A percentile compares a stretch with the other conserved stretches of the same genome.
Conservation (phyloP, 2,113 vertebrate species). For the Syngnathus floridae region DNA sequence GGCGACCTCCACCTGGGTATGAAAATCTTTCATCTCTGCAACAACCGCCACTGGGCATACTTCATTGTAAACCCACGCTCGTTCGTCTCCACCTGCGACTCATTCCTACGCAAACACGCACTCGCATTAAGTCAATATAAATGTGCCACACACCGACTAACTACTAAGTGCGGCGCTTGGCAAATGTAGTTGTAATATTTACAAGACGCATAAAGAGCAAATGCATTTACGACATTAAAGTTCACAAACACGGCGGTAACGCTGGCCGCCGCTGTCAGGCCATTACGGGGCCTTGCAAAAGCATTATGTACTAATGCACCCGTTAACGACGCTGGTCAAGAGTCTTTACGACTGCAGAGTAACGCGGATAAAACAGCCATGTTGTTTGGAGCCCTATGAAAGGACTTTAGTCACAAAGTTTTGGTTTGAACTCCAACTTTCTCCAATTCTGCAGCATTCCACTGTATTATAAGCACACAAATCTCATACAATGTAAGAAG, state of each 20-base stretch:
- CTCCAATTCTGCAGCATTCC: too few species aligned
- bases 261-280: slow-evolving; percentile 5
- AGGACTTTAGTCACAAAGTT: neutral
- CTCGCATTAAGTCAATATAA: slow-evolving; percentile 13
- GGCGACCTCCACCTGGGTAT: slow-evolving; percentile 36
- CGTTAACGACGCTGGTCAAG: slow-evolving; percentile 25
- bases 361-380: slow-evolving; percentile 12
- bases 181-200: slow-evolving; percentile 31
- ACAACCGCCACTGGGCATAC: slow-evolving; percentile 36
- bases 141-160: slow-evolving; percentile 7
- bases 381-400: slow-evolving; percentile 18
- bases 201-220: slow-evolving; percentile 26
- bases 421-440: neutral
- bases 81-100: slow-evolving; percentile 41
- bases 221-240: slow-evolving; percentile 32
- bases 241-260: slow-evolving; percentile 7
- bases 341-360: slow-evolving; percentile 10
- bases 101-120: slow-evolving; percentile 3
- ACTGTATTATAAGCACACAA: neutral
- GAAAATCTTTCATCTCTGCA: slow-evolving; percentile 36
- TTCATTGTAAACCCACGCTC: slow-evolving; percentile 17
- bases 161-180: slow-evolving; percentile 13
- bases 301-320: slow-evolving; percentile 18
- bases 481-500: neutral
- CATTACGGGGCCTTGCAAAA: slow-evolving; percentile 20